Base-by-base conservation (phyloP, 92 coral and sea anemone genomes). In the Virgularia gustaviana region DNA sequence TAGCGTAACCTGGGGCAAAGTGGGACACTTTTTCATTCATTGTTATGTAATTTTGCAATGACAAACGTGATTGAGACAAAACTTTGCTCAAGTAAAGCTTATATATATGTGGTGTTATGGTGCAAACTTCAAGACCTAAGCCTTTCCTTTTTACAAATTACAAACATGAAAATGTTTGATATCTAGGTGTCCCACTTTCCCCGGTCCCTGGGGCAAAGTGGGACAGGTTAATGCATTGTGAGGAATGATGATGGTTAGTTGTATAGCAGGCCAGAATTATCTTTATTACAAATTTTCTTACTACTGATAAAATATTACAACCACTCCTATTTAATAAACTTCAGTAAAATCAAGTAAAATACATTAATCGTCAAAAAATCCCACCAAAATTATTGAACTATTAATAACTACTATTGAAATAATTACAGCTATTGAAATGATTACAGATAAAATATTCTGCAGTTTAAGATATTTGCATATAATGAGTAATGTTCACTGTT, bases 161-260 rank as follows among this genome's bases (percentile, higher is more conserved):
- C 20, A 43, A 43, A 1, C 51, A 43, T 43, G 0, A 2, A 43
- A 43, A 22, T 4, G 0, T 43, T 22, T 43, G 20, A 0, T 43
- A 0, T 43, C 0, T 43, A 0, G 51, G 51, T 43, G 51, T 43
- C 51, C 20, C 51, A 43, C 51, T 43, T 43, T 43, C 51, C 51
- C 51, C 51, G 51, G 5, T 43, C 51, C 13, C 51, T 13, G 51
- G 51, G 51, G 51, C 51, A 43, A 43, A 43, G 51, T 43, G 51
- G 20, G 51, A 43, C 51, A 43, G 51, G 51, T 43, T 22, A 43
- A 4, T 43, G 2, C 1, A 15, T 43, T 15, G 13, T 43, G 51
- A 43, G 51, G 19, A 43, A 43, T 13, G 16, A 43, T 43, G 51
- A 43, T 3, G 19, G 51, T 3, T 1, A 43, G 3, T 43, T 43